These are phyloP conservation scores for Steinernema hermaphroditum DNA, from an alignment of 2,888 invertebrate genomes.

Conservation along the genomic window DNA sequence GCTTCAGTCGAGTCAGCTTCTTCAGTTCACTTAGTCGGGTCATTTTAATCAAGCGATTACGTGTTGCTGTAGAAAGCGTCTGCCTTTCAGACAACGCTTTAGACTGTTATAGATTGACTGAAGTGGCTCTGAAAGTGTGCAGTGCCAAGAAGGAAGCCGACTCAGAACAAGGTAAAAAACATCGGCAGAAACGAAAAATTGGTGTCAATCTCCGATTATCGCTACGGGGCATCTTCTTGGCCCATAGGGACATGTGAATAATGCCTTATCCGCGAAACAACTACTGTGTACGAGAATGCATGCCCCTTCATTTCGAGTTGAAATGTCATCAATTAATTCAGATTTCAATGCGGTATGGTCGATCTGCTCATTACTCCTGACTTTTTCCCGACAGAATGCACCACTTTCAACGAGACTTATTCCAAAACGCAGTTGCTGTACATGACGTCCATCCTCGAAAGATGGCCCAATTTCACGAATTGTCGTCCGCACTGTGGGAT, in stretches of 20 bases:
- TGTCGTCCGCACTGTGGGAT: conserved; percentile 53
- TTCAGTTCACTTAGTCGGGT: no score
- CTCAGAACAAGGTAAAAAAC: neutral
- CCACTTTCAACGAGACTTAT: conserved; percentile 33
- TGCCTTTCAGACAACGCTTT: no score
- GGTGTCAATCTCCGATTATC: conserved; percentile 27
- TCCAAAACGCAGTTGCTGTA: conserved; percentile 39
- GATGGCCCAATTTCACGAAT: conserved; percentile 53
- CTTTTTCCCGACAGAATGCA: neutral
- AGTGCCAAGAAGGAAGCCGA: neutral
- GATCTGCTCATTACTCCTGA: conserved; percentile 18
- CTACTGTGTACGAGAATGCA: neutral
- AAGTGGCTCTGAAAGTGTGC: no score
- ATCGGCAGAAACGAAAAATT: neutral
- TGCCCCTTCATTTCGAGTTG: neutral
- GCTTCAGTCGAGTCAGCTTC: no score
- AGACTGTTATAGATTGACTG: no score
- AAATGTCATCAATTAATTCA: neutral
- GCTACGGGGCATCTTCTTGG: conserved; percentile 5
- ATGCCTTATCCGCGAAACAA: neutral
- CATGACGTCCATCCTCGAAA: conserved; percentile 38
- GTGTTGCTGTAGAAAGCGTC: no score
- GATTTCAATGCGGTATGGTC: conserved; percentile 16
- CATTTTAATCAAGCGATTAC: no score
- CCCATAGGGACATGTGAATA: conserved; percentile 4